Evolutionary conservation across 2,888 invertebrate genomes (phyloP).

Genomic region (Pristionchus entomophagus): DNA sequence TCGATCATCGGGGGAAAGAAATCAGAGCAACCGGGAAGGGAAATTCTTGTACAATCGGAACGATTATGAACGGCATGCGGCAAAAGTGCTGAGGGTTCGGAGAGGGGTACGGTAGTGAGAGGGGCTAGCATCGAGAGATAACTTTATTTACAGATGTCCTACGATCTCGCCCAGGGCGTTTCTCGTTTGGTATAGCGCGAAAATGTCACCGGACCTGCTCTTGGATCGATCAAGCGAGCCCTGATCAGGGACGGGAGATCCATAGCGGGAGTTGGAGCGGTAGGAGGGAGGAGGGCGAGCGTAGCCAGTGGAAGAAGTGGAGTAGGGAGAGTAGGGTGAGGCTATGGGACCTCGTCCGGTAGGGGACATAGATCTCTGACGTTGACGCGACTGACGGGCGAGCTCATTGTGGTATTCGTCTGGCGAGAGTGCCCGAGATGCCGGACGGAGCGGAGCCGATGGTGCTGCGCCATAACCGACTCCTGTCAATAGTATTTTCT

Average conservation of each 20-base stretch:
- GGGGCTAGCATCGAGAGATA: not conserved
- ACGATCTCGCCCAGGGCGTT: constrained; percentile 37
- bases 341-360: not conserved
- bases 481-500: too few species aligned
- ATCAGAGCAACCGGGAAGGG: not conserved
- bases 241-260: not conserved
- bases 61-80: constrained; percentile 34
- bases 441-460: not conserved
- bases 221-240: constrained; percentile 10
- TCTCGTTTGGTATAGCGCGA: constrained; percentile 45
- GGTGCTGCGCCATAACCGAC: constrained; percentile 1
- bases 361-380: not conserved
- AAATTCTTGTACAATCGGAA: constrained; percentile 22
- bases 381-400: not conserved
- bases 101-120: constrained; percentile 22
- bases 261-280: not conserved
- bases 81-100: constrained; percentile 30
- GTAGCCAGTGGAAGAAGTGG: not conserved
- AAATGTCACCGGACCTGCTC: constrained; percentile 46
- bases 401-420: constrained; percentile 44
- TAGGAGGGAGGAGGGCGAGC: constrained; percentile 35
- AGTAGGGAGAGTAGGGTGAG: not conserved
- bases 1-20: not conserved
- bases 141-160: constrained; percentile 31
- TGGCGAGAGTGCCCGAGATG: constrained; percentile 27